These are phyloP conservation scores for Cantharis rufa DNA, from an alignment of 2,888 invertebrate genomes.

Conservation along the genomic window DNA sequence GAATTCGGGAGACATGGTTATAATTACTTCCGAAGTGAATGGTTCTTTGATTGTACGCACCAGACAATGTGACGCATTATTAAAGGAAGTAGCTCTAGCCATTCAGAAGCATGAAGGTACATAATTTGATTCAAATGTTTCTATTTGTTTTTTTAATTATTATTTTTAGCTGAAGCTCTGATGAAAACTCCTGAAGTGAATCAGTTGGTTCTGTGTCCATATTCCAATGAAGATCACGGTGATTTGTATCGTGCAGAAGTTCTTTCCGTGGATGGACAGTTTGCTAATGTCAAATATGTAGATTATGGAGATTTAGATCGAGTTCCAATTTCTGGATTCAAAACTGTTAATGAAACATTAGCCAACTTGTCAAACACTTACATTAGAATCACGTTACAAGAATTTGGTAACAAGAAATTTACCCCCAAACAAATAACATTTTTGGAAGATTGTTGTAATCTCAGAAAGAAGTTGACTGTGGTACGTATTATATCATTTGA, in stretches of 20 bases:
- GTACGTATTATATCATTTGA: conserved; percentile 21
- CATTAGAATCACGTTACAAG: conserved; percentile 33
- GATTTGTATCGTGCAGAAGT: conserved; percentile 41
- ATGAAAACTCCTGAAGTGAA: conserved; percentile 34
- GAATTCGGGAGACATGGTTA: conserved; percentile 29
- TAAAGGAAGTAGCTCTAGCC: conserved; percentile 34
- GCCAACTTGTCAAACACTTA: conserved; percentile 33
- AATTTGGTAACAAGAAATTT: conserved; percentile 25
- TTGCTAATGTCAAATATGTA: conserved; percentile 39
- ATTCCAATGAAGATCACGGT: conserved; percentile 25
- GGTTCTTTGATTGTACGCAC: conserved; percentile 40
- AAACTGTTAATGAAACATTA: conserved; percentile 39
- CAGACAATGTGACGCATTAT: conserved; percentile 35
- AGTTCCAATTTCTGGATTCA: conserved; percentile 38
- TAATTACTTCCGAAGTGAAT: conserved; percentile 33
- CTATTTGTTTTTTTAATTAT: not conserved
- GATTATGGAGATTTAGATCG: conserved; percentile 41
- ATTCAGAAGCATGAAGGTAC: conserved; percentile 21
- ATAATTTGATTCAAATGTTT: not conserved
- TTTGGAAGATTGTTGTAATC: conserved; percentile 8
- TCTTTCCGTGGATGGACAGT: conserved; percentile 24
- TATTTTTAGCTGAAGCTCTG: conserved; percentile 35
- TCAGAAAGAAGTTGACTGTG: conserved; percentile 23
- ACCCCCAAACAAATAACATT: conserved; percentile 14
- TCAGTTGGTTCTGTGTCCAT: conserved; percentile 40